phyloP scores from a whole-genome alignment of 2,888 invertebrate species.

The Dolichomitus sp. region DNA sequence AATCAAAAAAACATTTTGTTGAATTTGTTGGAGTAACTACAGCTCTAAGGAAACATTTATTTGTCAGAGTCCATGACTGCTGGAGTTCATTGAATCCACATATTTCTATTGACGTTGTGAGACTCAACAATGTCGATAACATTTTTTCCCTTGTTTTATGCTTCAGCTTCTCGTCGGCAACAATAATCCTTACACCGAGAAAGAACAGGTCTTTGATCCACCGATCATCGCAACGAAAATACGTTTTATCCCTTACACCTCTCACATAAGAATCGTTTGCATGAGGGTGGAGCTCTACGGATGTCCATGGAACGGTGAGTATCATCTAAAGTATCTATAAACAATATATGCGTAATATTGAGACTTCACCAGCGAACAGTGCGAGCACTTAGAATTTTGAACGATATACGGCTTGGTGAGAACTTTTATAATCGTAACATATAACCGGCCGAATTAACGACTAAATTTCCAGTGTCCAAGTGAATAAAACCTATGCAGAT shows the following conservation, averaged over 20 bases:
- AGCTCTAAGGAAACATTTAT: too few relatives aligned
- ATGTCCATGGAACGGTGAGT: slow-evolving; percentile 92
- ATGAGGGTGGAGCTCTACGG: slow-evolving; percentile 94
- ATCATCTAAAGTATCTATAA: slow-evolving; percentile 43
- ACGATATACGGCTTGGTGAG: background rate
- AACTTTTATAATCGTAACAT: slow-evolving; percentile 33
- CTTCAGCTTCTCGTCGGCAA: slow-evolving; percentile 93
- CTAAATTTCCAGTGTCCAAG: slow-evolving; percentile 7
- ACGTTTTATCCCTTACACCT: slow-evolving; percentile 93
- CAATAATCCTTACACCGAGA: slow-evolving; percentile 92
- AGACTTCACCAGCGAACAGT: background rate
- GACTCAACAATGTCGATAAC: background rate
- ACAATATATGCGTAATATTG: background rate
- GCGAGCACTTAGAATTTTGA: background rate
- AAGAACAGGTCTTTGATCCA: slow-evolving; percentile 91
- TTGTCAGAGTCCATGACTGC: too few relatives aligned
- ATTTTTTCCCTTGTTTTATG: slow-evolving; percentile 45
- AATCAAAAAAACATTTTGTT: too few relatives aligned
- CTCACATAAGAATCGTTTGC: slow-evolving; percentile 93
- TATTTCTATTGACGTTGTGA: background rate
- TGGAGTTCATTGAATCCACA: background rate
- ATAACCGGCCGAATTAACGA: background rate
- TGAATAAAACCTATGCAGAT: slow-evolving; percentile 34
- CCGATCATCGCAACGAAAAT: slow-evolving; percentile 92
- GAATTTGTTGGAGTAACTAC: too few relatives aligned